These are phyloP conservation scores for Onchidella celtica DNA, from an alignment of 2,888 invertebrate species.

Conservation along the genomic window DNA sequence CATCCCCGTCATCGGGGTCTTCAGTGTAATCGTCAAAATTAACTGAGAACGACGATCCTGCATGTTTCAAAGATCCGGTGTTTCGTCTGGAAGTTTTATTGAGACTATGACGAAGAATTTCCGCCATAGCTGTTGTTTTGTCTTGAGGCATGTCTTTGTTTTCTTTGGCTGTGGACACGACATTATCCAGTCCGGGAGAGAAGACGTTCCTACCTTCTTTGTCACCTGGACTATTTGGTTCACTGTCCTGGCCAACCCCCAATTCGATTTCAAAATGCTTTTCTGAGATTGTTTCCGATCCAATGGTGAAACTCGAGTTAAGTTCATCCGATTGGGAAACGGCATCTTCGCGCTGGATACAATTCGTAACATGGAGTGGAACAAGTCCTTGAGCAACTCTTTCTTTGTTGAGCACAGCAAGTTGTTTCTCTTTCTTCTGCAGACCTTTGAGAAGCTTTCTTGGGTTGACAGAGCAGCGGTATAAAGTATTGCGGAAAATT, in stretches of 20 bases:
- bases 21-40: constrained; percentile 55
- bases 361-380: too few relatives aligned
- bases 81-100: constrained; percentile 30
- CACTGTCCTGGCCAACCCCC: background rate
- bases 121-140: background rate
- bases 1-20: constrained; percentile 68
- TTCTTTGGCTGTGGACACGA: constrained; percentile 57
- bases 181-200: constrained; percentile 57
- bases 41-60: constrained; percentile 49
- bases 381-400: constrained; percentile 42
- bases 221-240: constrained; percentile 29
- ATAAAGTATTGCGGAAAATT: constrained; percentile 73
- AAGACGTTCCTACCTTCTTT: constrained; percentile 33
- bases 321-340: constrained; percentile 52
- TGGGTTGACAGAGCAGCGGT: constrained; percentile 72
- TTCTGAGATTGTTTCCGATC: background rate
- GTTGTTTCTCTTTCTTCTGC: constrained; percentile 64
- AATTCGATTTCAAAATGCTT: background rate
- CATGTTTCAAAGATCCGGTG: background rate
- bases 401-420: constrained; percentile 25
- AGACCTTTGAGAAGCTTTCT: constrained; percentile 69
- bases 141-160: constrained; percentile 30
- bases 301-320: constrained; percentile 30
- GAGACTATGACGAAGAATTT: background rate
- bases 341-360: constrained; percentile 46